Evolutionary conservation across 1,140 invertebrate species (phyloP).

Genomic region (Protaetia brevitarsis): DNA sequence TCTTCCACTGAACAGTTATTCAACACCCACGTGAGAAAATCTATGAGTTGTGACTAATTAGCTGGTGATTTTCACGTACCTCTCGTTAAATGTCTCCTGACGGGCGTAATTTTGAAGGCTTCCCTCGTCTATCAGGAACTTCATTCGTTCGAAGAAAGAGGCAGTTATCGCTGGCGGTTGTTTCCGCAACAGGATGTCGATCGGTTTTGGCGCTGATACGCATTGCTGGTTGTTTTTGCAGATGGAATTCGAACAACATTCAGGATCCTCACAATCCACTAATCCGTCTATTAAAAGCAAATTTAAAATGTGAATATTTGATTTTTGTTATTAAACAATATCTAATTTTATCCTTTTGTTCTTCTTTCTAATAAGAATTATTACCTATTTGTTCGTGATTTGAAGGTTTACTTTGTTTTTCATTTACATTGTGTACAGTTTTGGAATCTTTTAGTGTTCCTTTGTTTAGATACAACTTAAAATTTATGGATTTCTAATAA

Average conservation of each 20-base stretch:
- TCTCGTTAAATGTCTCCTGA: slow-evolving; percentile 93
- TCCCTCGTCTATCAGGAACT: slow-evolving; percentile 96
- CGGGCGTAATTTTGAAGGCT: slow-evolving; percentile 96
- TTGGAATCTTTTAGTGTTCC: too few species aligned
- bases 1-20: slow-evolving; percentile 20
- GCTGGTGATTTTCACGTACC: slow-evolving; percentile 61
- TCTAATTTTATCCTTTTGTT: too few species aligned
- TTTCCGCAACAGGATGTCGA: slow-evolving; percentile 88
- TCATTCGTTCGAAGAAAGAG: slow-evolving; percentile 97
- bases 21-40: slow-evolving; percentile 23
- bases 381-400: too few species aligned
- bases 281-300: slow-evolving; percentile 76
- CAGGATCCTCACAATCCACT: slow-evolving; percentile 94
- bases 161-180: slow-evolving; percentile 94
- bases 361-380: too few species aligned
- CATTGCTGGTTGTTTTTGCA: slow-evolving; percentile 87
- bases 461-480: too few species aligned
- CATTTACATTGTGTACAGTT: too few species aligned
- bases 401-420: too few species aligned
- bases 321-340: too few species aligned
- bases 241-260: slow-evolving; percentile 81
- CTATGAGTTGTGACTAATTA: slow-evolving; percentile 14
- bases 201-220: slow-evolving; percentile 87
- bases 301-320: slow-evolving; percentile 21
- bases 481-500: too few species aligned